These are phyloP conservation scores for Varanus salvator DNA, from an alignment of 2,113 vertebrate genomes.

Conservation along the genomic window DNA sequence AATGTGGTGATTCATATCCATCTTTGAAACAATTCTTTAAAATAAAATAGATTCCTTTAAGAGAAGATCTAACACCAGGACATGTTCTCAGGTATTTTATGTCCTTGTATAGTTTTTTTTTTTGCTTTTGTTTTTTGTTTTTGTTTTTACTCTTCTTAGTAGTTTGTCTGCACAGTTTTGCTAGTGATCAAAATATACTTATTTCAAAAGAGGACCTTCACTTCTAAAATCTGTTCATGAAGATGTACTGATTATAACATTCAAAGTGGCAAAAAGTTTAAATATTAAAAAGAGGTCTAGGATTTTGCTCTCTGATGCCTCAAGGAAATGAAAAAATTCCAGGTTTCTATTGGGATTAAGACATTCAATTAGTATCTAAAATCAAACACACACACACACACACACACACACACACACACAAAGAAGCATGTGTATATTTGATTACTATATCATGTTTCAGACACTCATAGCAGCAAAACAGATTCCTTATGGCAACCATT, in stretches of 20 bases:
- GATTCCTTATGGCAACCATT: background rate
- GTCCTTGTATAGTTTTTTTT: background rate
- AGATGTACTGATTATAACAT: no score
- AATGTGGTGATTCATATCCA: background rate
- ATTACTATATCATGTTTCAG: background rate
- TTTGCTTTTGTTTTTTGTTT: no score
- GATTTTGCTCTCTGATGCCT: background rate
- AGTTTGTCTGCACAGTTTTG: background rate
- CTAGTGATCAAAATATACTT: background rate
- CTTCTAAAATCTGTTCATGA: background rate
- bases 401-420: no score
- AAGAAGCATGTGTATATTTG: background rate
- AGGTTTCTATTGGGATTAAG: background rate
- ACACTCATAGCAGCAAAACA: background rate
- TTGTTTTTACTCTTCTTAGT: background rate
- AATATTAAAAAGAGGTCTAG: background rate
- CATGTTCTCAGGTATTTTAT: background rate
- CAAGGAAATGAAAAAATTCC: background rate
- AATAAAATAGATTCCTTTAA: background rate
- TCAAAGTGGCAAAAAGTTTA: background rate
- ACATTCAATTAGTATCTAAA: background rate
- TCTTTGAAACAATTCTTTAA: background rate
- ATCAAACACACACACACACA: background rate
- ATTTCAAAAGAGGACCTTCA: background rate
- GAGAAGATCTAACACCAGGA: background rate